Evolutionary conservation across 2,113 vertebrate species (phyloP), one percentile per base, ranked within the genome.

Genomic region (Crypturellus undulatus): DNA sequence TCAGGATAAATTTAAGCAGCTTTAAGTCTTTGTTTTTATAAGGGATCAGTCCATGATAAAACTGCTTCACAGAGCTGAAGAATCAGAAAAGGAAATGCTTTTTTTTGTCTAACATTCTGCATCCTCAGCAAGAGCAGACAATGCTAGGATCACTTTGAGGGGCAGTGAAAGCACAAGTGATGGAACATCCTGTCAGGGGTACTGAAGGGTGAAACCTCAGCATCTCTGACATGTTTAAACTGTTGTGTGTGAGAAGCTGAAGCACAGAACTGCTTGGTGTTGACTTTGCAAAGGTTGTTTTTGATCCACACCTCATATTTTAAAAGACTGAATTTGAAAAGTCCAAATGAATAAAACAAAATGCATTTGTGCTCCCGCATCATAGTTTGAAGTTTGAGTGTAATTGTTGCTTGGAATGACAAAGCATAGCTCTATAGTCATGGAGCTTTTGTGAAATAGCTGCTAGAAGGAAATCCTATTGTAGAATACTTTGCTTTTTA

Each of bases 231-330:
- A 3, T 62, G 11, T 22, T 73, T 58, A 30, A 21, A 62, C 26
- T 51, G 14, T 8, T 60, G 25, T 73, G 25, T 34, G 70, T 63
- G 64, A 43, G 15, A 5, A 36, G 0, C 34, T 43, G 60, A 84
- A 76, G 3, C 12, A 22, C 16, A 38, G 15, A 70, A 28, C n/a
- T 75, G 16, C 34, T 42, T 42, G 42, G 32, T 52, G 24, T 82
- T 58, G 36, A 38, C 81, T 95, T 93, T 84, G 17, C 22, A 76
- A 73, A 84, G 9, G 21, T 65, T n/a, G 4, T 20, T 78, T 89
- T 54, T 89, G 69, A 71, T 84, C 43, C 2, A 0, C 43, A 8
- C 10, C 28, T 69, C 3, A 2, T 73, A 17, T 87, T 93, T 92
- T 89, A 22, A 40, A 32, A 12, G 12, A 11, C 8, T 92, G 51